A percentile compares a stretch with the other conserved stretches of the same genome.
phyloP scores from a whole-genome alignment of 1,140 invertebrate genomes.

The Diploscapter pachys region DNA sequence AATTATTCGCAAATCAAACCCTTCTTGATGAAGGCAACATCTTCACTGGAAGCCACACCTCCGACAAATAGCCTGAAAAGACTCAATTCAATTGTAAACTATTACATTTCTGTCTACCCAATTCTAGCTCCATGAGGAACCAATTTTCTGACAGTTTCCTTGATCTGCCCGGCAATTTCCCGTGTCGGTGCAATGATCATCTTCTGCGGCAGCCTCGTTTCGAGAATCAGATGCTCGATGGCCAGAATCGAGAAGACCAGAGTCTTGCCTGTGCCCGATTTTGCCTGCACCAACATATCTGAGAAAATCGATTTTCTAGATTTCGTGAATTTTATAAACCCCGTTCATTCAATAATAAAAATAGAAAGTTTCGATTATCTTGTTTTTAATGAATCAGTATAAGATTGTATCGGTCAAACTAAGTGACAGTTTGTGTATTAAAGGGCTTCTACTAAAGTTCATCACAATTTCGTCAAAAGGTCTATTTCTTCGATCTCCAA shows the following conservation, averaged over 20 bases:
- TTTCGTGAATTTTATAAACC: too few relatives aligned
- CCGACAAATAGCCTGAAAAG: slow-evolving; percentile 77
- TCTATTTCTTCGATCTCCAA: too few relatives aligned
- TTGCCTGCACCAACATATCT: slow-evolving; percentile 88
- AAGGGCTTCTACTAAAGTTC: too few relatives aligned
- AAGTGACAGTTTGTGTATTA: too few relatives aligned
- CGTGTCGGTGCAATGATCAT: slow-evolving; percentile 85
- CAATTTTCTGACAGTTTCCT: slow-evolving; percentile 65
- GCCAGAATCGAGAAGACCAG: slow-evolving; percentile 78
- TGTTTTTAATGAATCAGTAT: too few relatives aligned
- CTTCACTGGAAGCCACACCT: slow-evolving; percentile 72
- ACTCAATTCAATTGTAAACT: slow-evolving; percentile 31
- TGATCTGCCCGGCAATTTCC: slow-evolving; percentile 89
- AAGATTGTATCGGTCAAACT: too few relatives aligned
- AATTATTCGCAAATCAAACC: neutral
- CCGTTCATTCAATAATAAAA: too few relatives aligned
- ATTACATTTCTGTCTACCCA: slow-evolving; percentile 29
- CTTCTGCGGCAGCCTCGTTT: slow-evolving; percentile 59
- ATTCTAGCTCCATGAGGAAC: slow-evolving; percentile 19
- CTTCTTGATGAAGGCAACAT: slow-evolving; percentile 69
- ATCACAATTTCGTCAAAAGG: too few relatives aligned
- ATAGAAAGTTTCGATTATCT: too few relatives aligned
- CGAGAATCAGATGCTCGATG: slow-evolving; percentile 36
- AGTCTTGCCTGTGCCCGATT: slow-evolving; percentile 97
- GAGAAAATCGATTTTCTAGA: slow-evolving; percentile 31